Evolutionary conservation across 1,140 invertebrate genomes (phyloP).

Genomic region (Pseudobourletiella spinata): DNA sequence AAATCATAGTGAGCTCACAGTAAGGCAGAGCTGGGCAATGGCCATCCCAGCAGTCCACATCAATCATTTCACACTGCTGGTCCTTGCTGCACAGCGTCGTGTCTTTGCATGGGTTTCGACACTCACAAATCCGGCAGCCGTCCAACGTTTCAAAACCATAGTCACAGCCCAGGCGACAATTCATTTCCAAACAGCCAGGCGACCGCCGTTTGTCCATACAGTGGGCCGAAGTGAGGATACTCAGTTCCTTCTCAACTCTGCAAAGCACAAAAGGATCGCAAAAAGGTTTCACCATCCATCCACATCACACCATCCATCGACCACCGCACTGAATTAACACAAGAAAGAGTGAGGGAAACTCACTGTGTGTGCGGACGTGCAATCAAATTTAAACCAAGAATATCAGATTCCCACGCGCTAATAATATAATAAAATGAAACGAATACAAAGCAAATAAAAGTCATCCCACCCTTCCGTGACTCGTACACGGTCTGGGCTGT

Average conservation of each 20-base stretch:
- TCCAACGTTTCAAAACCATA: slow-evolving; percentile 55
- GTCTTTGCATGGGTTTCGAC: slow-evolving; percentile 64
- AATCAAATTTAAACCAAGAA: too few relatives aligned
- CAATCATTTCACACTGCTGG: slow-evolving; percentile 58
- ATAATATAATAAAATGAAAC: too few relatives aligned
- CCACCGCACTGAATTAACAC: too few relatives aligned
- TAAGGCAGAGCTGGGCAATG: slow-evolving; percentile 73
- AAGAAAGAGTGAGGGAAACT: too few relatives aligned
- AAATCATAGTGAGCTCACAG: slow-evolving; percentile 52
- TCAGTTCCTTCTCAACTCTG: slow-evolving; percentile 16
- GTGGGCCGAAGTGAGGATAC: slow-evolving; percentile 38
- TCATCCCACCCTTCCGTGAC: too few relatives aligned
- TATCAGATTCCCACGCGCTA: too few relatives aligned
- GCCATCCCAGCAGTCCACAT: slow-evolving; percentile 66
- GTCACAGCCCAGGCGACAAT: slow-evolving; percentile 66
- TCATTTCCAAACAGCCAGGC: slow-evolving; percentile 57
- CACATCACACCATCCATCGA: too few relatives aligned
- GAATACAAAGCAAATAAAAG: too few relatives aligned
- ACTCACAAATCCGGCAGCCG: slow-evolving; percentile 47
- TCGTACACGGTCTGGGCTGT: too few relatives aligned
- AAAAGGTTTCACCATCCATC: too few relatives aligned
- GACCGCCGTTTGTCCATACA: slow-evolving; percentile 50
- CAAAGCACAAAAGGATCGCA: too few relatives aligned
- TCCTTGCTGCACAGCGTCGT: slow-evolving; percentile 49
- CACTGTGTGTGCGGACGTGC: too few relatives aligned